Percentiles rank a stretch among this genome's conserved stretches.
These are phyloP conservation scores for Hypotaenidia philippensis DNA, from an alignment of 2,797 vertebrate species.

Conservation along the genomic window DNA sequence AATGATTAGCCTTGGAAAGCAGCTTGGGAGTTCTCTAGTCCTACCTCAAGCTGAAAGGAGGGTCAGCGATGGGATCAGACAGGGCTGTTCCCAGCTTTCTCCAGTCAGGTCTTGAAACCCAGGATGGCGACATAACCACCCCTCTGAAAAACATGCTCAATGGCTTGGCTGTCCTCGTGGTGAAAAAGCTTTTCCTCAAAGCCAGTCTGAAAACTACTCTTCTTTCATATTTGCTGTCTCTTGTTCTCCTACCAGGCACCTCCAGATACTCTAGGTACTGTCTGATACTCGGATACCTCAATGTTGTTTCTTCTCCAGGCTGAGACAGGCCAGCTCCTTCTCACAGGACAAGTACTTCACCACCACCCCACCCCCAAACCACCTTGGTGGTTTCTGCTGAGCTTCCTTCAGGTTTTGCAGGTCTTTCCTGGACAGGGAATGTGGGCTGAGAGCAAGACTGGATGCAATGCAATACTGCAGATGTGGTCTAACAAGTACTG, in stretches of 20 bases:
- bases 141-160: neutral
- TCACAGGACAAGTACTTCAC: neutral
- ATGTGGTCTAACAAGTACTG: neutral
- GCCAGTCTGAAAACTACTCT: neutral
- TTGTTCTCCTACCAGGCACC: neutral
- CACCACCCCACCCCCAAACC: neutral
- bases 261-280: neutral
- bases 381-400: neutral
- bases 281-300: neutral
- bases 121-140: rapidly evolving
- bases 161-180: neutral
- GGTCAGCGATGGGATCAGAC: neutral
- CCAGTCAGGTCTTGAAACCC: neutral
- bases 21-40: neutral
- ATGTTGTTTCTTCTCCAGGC: neutral
- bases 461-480: neutral
- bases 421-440: neutral
- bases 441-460: neutral
- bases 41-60: neutral
- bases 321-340: neutral
- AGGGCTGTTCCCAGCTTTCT: neutral
- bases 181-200: neutral
- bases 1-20: neutral
- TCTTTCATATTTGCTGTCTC: neutral
- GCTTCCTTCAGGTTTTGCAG: neutral